These are phyloP conservation scores for Oreochromis grahami DNA, from an alignment of 2,797 vertebrate species.

Conservation along the genomic window DNA sequence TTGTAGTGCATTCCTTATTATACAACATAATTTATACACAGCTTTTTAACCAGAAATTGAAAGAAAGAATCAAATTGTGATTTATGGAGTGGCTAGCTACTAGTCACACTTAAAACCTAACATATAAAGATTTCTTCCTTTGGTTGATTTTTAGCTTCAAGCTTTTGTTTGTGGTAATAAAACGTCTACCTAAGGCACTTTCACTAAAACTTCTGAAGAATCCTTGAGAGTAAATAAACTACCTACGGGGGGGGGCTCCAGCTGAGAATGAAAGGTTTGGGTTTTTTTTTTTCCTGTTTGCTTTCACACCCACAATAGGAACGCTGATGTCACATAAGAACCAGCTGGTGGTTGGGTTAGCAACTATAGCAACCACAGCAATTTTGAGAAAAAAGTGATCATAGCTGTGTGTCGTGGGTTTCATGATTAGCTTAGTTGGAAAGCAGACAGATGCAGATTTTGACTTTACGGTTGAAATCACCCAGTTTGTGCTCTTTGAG, in stretches of 20 bases:
- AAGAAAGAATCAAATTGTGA: neutral
- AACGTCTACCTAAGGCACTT: neutral
- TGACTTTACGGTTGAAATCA: neutral
- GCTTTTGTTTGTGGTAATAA: neutral
- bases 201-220: neutral
- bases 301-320: neutral
- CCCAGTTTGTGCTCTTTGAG: neutral
- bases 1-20: neutral
- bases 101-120: neutral
- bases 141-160: neutral
- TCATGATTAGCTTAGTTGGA: neutral
- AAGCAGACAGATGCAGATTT: neutral
- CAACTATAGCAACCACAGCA: neutral
- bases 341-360: neutral
- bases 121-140: neutral
- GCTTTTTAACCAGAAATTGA: neutral
- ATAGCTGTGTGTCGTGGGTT: neutral
- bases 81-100: neutral
- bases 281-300: neutral
- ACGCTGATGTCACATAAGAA: neutral
- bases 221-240: neutral
- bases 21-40: neutral
- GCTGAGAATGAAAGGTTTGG: neutral
- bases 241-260: rapidly evolving
- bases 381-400: neutral